phyloP scores from a whole-genome alignment of 2,888 invertebrate species.

The Nemotelus nigrinus region DNA sequence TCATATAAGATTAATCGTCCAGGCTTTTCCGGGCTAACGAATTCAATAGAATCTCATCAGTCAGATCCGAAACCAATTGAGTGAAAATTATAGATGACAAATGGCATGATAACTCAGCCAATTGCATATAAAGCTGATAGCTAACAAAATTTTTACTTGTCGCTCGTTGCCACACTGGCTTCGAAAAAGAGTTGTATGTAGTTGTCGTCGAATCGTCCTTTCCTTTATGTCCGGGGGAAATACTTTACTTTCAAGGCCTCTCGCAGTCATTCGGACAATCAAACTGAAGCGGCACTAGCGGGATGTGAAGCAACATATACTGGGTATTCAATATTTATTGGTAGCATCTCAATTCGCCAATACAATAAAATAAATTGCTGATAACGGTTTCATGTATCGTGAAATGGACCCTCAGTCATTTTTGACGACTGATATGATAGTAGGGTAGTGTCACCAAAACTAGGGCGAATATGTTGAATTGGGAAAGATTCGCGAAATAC shows the following conservation, averaged over 20 bases:
- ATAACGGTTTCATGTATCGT: slow-evolving; percentile 33
- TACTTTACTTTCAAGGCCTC: neutral
- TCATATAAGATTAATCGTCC: slow-evolving; percentile 20
- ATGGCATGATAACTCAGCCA: slow-evolving; percentile 47
- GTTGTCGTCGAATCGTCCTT: neutral
- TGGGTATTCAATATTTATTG: slow-evolving; percentile 49
- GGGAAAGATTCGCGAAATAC: neutral
- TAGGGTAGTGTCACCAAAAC: slow-evolving; percentile 16
- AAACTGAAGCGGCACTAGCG: neutral
- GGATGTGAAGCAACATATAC: neutral
- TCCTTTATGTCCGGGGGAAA: neutral
- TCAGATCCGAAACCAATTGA: slow-evolving; percentile 48
- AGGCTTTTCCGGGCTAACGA: slow-evolving; percentile 15
- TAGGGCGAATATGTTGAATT: slow-evolving; percentile 1
- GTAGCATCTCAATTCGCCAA: slow-evolving; percentile 41
- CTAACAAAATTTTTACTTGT: slow-evolving; percentile 31
- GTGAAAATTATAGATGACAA: slow-evolving; percentile 51
- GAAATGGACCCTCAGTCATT: slow-evolving; percentile 35
- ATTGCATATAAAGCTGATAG: slow-evolving; percentile 42
- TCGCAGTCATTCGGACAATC: slow-evolving; percentile 15
- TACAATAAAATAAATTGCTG: slow-evolving; percentile 49
- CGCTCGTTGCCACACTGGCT: neutral
- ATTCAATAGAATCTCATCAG: slow-evolving; percentile 36
- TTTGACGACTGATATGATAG: slow-evolving; percentile 8
- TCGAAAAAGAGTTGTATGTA: slow-evolving; percentile 4